These are phyloP conservation scores for Schizotus pectinicornis DNA, from an alignment of 2,888 invertebrate genomes.

Conservation along the genomic window DNA sequence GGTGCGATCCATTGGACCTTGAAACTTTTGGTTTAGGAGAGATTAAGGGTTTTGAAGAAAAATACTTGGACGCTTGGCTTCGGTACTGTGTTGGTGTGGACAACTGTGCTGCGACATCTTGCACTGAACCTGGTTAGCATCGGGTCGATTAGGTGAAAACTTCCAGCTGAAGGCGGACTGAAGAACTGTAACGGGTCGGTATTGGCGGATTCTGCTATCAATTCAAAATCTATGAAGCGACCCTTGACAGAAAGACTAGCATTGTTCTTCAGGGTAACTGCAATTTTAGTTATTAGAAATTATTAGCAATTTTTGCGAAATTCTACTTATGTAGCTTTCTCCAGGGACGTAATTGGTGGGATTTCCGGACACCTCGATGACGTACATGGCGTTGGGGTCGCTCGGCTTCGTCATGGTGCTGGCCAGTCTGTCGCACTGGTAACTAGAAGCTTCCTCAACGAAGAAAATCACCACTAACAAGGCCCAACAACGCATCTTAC, in stretches of 20 bases:
- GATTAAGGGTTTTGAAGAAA: background rate
- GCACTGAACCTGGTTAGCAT: constrained; percentile 75
- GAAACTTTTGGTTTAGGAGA: background rate
- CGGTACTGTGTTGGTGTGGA: constrained; percentile 75
- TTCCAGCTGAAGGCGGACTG: constrained; percentile 56
- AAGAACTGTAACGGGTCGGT: constrained; percentile 47
- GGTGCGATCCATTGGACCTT: constrained; percentile 77
- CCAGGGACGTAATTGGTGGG: constrained; percentile 43
- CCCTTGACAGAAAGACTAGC: constrained; percentile 16
- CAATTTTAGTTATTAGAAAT: constrained; percentile 18
- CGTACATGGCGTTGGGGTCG: constrained; percentile 59
- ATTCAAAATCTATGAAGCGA: constrained; percentile 15
- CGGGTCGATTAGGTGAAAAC: constrained; percentile 71
- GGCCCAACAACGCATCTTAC: background rate
- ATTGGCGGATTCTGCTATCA: constrained; percentile 63
- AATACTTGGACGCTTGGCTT: constrained; percentile 72
- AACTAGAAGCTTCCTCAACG: background rate
- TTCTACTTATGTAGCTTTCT: constrained; percentile 44
- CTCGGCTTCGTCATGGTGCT: constrained; percentile 51
- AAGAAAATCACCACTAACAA: constrained; percentile 1
- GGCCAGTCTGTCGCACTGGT: constrained; percentile 54
- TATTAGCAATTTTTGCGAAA: background rate
- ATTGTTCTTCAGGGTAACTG: constrained; percentile 41
- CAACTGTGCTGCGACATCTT: constrained; percentile 78
- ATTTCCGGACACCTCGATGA: constrained; percentile 45